Evolutionary conservation across 2,888 invertebrate species (phyloP).

Genomic region (Spialia ferax): DNA sequence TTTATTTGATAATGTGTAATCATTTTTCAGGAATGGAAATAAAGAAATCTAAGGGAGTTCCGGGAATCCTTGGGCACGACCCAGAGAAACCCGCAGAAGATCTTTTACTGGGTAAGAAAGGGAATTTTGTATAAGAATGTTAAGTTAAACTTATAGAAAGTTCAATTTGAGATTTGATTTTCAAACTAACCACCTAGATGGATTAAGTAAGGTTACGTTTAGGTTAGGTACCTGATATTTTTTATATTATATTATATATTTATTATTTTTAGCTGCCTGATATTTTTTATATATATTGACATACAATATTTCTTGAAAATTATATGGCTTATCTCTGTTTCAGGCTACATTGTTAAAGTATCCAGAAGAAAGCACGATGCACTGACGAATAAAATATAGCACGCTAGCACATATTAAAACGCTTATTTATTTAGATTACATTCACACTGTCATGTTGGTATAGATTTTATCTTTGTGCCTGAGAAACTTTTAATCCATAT

Average conservation of each 20-base stretch:
- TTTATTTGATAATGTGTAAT: background rate
- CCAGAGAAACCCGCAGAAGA: conserved; percentile 48
- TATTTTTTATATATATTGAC: too few relatives aligned
- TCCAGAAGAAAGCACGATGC: conserved; percentile 62
- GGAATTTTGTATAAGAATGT: too few relatives aligned
- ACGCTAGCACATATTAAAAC: conserved; percentile 54
- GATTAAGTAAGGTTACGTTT: too few relatives aligned
- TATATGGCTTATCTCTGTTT: conserved; percentile 47
- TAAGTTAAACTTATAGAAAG: too few relatives aligned
- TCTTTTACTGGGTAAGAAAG: conserved; percentile 51
- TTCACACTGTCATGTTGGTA: background rate
- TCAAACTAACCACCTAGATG: too few relatives aligned
- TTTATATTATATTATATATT: too few relatives aligned
- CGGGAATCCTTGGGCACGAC: conserved; percentile 39
- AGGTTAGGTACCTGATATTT: too few relatives aligned
- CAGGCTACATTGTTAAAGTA: conserved; percentile 75
- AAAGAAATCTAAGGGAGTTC: conserved; percentile 38
- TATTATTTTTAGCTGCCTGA: too few relatives aligned
- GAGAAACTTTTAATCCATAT: too few relatives aligned
- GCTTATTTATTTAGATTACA: conserved; percentile 3
- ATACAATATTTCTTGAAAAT: background rate
- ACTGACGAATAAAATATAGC: conserved; percentile 56
- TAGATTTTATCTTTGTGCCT: background rate
- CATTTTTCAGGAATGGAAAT: conserved; percentile 47
- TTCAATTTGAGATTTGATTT: too few relatives aligned